Base-by-base conservation (phyloP, 2,113 vertebrate species). In the Nycticryphes semicollaris region DNA sequence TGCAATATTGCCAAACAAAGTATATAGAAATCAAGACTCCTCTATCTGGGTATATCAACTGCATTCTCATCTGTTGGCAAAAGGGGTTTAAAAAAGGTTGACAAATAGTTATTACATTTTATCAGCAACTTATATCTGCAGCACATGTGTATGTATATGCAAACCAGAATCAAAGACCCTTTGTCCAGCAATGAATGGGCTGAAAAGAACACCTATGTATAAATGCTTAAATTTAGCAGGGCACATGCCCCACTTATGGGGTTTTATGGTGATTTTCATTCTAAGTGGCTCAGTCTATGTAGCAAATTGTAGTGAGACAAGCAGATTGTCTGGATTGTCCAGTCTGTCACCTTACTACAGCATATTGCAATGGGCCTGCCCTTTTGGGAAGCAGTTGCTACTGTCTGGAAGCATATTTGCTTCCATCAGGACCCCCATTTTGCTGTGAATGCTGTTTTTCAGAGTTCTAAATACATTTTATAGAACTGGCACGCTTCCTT, bases 211-310 rank as follows among this genome's bases (percentile, higher is more conserved):
- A 1, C 8, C 28, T 14, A 10, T 1, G 14, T 54, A 90, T 66
- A 67, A 76, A 83, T 33, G 11, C 19, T 48, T n/a, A 64, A 12
- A 57, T 51, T 60, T 23, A 74, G 33, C 9, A 21, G 37, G 45
- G 14, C 23, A 83, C 39, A 72, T 10, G 28, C 6, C 18, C 22
- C 69, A n/a, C 17, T 50, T 47, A 45, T 0, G 0, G 12, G 39
- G 11, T 60, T 63, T 73, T 69, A 76, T 9, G 2, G 17, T 60
- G 63, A 51, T 77, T 54, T 59, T 69, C 7, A 48, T 60, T 69
- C 45, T 51, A 81, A 93, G 27, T 78, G 47, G 8, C 45, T 91
- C 81, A 67, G 43, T 67, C 80, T 89, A 81, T 81, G 17, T 25
- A 53, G 51, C 16, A 94, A 94, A 78, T 12, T 35, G 39, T 23